Base-by-base conservation (phyloP, 1,140 invertebrate species). In the Samia ricini region DNA sequence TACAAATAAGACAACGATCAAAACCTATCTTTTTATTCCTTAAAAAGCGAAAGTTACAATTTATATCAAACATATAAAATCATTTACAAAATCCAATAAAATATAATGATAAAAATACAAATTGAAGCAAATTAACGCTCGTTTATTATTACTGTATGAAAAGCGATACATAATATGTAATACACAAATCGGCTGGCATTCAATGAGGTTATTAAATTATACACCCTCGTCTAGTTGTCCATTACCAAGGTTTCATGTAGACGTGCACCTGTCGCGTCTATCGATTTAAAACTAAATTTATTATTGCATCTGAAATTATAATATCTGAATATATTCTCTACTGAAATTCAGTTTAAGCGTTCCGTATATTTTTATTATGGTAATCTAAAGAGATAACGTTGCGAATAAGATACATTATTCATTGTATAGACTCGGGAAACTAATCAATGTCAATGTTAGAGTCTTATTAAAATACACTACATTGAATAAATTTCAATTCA, bases 361-460 rank as follows among this genome's bases (percentile, higher is more conserved):
- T 15, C 33, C 33, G 33, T 42, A 42, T 42, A 42, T 15, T 42
- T 15, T 42, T 42, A n/a, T 42, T 42, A 42, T 42, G 33, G 33
- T 42, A 42, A 42, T 20, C 20, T 15, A 52, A 42, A 42, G 12
- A 21, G 50, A 52, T 23, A 52, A 52, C 50, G 21, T 52, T 7
- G 50, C 5, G 4, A 42, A 10, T 42, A 1, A n/a, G 23, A 73
- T 85, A 74, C 75, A 79, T 82, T 81, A 82, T 83, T 70, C 64
- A 82, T n/a, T 78, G 42, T n/a, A 24, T 68, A 71, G 64, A 68
- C 75, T 73, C 66, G 70, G 61, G 69, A 76, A 69, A 82, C 76
- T 72, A 71, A 85, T 82, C 78, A 81, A 67, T 81, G 81, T 82
- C 83, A 85, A 76, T 85, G 77, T 65, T 79, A 85, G 77, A 77